Evolutionary conservation across 2,797 vertebrate species (phyloP).

Genomic region (Phalanger gymnotis): DNA sequence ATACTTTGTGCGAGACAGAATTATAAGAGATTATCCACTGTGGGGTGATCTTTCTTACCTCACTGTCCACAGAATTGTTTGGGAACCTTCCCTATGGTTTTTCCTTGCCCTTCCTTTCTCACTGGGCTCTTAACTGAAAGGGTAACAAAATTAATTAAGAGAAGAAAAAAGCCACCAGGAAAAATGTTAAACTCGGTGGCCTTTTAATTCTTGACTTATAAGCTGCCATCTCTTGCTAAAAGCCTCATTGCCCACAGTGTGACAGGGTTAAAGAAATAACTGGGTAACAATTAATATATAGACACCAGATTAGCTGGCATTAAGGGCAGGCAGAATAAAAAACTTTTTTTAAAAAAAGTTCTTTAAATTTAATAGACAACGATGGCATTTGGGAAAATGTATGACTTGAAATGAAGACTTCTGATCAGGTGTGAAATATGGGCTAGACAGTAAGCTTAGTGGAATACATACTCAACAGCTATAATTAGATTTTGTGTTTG

Average conservation of each 20-base stretch:
- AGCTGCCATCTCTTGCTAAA: neutral
- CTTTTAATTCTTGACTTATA: slow-evolving; percentile 37
- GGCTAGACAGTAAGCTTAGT: neutral
- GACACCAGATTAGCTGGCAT: neutral
- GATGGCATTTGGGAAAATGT: neutral
- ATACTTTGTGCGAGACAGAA: slow-evolving; percentile 19
- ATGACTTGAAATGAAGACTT: slow-evolving; percentile 30
- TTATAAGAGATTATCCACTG: slow-evolving; percentile 12
- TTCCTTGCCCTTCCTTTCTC: neutral
- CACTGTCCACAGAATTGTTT: slow-evolving; percentile 34
- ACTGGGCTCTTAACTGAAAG: slow-evolving; percentile 38
- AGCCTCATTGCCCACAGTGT: neutral
- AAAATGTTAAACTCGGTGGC: neutral
- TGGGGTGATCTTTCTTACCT: slow-evolving; percentile 2
- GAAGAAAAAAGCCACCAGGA: neutral
- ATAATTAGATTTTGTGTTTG: slow-evolving; percentile 32
- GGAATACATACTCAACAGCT: slow-evolving; percentile 23
- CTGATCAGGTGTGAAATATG: slow-evolving; percentile 19
- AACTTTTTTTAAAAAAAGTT: neutral
- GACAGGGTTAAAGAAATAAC: neutral
- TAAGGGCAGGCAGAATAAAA: neutral
- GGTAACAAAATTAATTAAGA: slow-evolving; percentile 41
- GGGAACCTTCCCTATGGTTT: slow-evolving; percentile 36
- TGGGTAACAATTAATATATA: neutral
- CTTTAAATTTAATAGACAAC: slow-evolving; percentile 22